phyloP scores from a whole-genome alignment of 1,140 invertebrate species.

The Conus ventricosus region DNA sequence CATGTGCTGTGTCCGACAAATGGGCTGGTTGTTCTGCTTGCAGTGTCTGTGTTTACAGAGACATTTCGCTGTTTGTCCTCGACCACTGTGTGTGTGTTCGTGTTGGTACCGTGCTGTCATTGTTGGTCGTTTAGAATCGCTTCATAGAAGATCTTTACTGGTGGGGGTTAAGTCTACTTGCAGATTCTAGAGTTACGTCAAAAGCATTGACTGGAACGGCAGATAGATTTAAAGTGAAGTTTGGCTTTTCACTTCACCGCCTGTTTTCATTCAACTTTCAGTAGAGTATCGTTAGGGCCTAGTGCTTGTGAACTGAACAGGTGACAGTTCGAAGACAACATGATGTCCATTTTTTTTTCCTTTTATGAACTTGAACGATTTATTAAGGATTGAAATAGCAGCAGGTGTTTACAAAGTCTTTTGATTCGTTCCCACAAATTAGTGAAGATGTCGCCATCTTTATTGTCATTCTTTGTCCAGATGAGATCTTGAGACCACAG shows the following conservation, averaged over 20 bases:
- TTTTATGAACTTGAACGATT: too few species aligned
- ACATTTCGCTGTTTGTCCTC: neutral
- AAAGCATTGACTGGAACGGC: slow-evolving; percentile 13
- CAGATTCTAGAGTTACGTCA: neutral
- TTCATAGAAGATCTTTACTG: neutral
- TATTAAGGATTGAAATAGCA: neutral
- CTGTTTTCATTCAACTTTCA: neutral
- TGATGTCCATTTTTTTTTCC: too few species aligned
- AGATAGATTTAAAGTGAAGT: neutral
- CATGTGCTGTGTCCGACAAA: neutral
- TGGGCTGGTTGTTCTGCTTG: neutral
- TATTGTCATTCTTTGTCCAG: slow-evolving; percentile 71
- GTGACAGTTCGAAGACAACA: too few species aligned
- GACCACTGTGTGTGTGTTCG: slow-evolving; percentile 24
- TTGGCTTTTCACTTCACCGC: slow-evolving; percentile 8
- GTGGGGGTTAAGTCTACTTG: neutral
- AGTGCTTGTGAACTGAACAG: neutral
- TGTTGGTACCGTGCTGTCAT: neutral
- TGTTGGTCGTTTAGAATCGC: neutral
- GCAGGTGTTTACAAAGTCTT: slow-evolving; percentile 8
- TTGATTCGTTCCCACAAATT: slow-evolving; percentile 45
- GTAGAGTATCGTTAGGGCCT: neutral
- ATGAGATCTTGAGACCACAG: slow-evolving; percentile 59
- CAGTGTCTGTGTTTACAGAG: neutral
- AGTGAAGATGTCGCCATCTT: slow-evolving; percentile 67